Base-by-base conservation (phyloP, 2,113 vertebrate species). In the Urocolius indicus region DNA sequence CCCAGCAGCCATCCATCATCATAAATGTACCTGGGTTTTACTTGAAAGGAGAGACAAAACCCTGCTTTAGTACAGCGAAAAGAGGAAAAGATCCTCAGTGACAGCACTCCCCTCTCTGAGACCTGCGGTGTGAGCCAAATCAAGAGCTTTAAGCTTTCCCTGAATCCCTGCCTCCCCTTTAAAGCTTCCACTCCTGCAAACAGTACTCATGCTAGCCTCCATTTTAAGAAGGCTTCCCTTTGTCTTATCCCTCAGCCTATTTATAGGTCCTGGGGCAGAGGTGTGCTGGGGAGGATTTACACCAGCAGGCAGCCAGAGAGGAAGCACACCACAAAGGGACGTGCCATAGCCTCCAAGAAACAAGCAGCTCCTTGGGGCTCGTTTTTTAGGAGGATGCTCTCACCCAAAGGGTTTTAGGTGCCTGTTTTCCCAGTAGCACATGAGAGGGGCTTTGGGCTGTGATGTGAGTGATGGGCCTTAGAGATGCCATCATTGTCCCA, bases 211-310 rank as follows among this genome's bases (percentile, higher is more conserved):
- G 76, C 45, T 51, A 43, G 46, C 59, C 61, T 87, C 84, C 73
- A 72, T 91, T 94, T 95, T 84, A 84, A 93, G 84, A 84, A 92
- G 78, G 45, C 19, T 67, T 84, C 73, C 65, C 61, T 92, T 94
- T 94, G 87, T 91, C 84, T 93, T 92, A 78, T 81, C 57, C 91
- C 51, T 32, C 41, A 57, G 83, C 62, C 58, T 95, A 90, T 93
- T 93, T 89, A 87, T 82, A 93, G 84, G 34, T 82, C 45, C 81
- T 1, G 14, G 51, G 87, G 23, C 13, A 6, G 78, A 83, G 55
- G 61, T 86, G 11, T 27, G 22, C 36, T 17, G 91, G 71, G 74
- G 78, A 68, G 71, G 87, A 72, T 91, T 92, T 90, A 83, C 59
- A 78, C 49, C 23, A 11, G 59, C 66, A 63, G 81, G 77, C 8